Conservation (phyloP, 2,113 vertebrate genomes). For the Danio rerio region GRCz12tu NC_133179.1:9589001-9589500, state of each 20-base stretch:
- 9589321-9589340: neutral
- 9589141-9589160: neutral
- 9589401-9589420: conserved; percentile 67
- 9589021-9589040: conserved; percentile 89
- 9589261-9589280: neutral
- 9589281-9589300: no score
- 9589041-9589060: conserved; percentile 64
- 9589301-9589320: neutral
- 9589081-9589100: conserved; percentile 27
- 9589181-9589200: neutral
- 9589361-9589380: conserved; percentile 63
- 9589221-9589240: conserved; percentile 13
- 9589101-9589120: neutral
- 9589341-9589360: neutral
- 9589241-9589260: neutral
- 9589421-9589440: conserved; percentile 60
- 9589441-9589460: conserved; percentile 26
- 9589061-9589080: neutral
- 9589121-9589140: neutral
- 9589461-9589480: conserved; percentile 31
- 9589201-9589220: neutral
- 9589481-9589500: neutral
- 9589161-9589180: neutral
- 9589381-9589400: conserved; percentile 46
- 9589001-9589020: conserved; percentile 78